Conservation (phyloP, 1,140 invertebrate genomes). For the Amyelois transitella region DNA sequence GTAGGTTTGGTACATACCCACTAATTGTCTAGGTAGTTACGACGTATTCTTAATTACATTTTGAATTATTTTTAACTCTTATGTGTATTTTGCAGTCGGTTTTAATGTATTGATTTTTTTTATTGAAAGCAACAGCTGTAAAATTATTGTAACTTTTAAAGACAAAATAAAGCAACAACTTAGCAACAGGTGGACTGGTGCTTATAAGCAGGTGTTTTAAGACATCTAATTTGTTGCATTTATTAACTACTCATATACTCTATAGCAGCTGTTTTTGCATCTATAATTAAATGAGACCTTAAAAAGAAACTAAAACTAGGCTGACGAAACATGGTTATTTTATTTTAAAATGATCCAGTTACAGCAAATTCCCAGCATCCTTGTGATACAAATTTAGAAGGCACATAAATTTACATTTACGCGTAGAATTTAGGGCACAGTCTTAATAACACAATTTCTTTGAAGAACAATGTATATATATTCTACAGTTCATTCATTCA, state of each 20-base stretch:
- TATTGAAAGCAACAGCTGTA: no score
- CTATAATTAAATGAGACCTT: not conserved
- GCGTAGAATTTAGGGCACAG: not conserved
- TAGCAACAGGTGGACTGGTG: not conserved
- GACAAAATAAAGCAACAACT: not conserved
- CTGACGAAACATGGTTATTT: not conserved
- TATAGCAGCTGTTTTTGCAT: not conserved
- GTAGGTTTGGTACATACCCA: no score
- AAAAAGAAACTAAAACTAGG: not conserved
- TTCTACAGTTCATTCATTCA: no score
- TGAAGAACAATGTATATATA: no score
- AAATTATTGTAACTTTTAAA: not conserved
- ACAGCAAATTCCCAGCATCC: not conserved
- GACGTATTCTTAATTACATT: no score
- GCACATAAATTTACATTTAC: not conserved
- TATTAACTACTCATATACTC: not conserved
- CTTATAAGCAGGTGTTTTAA: not conserved
- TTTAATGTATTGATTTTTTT: no score
- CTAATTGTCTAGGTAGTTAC: no score
- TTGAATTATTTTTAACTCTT: no score
- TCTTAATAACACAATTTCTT: slow-evolving; percentile 2
- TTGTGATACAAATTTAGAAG: not conserved
- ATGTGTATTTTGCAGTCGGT: no score
- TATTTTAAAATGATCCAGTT: not conserved
- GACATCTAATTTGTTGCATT: not conserved